A percentile compares a stretch with the other conserved stretches of the same genome.
Conservation (phyloP, 2,888 invertebrate species). For the Synergus japonicus region DNA sequence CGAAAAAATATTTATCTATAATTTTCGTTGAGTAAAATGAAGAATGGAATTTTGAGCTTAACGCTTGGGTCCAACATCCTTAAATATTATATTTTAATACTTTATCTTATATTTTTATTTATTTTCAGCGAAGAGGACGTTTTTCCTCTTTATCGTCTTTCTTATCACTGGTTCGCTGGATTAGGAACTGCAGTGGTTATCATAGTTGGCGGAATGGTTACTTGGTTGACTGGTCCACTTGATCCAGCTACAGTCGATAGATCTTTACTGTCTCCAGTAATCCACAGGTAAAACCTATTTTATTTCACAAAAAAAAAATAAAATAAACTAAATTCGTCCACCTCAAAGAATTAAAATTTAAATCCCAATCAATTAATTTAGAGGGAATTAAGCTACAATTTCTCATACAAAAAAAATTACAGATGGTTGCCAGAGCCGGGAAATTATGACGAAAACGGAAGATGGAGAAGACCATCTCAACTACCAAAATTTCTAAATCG, state of each 20-base stretch:
- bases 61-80: too few relatives aligned
- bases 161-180: conserved; percentile 90
- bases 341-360: too few relatives aligned
- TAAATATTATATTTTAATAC: background rate
- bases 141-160: conserved; percentile 87
- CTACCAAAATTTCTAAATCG: conserved; percentile 53
- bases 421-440: conserved; percentile 67
- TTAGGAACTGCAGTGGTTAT: conserved; percentile 84
- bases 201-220: conserved; percentile 83
- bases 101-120: conserved; percentile 7
- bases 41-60: too few relatives aligned
- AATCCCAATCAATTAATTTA: too few relatives aligned
- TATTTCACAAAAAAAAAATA: conserved; percentile 2
- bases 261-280: conserved; percentile 81
- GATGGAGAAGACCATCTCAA: conserved; percentile 42
- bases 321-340: background rate
- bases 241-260: conserved; percentile 80
- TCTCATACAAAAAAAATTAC: conserved; percentile 39
- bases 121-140: conserved; percentile 77
- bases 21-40: too few relatives aligned
- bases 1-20: too few relatives aligned
- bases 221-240: conserved; percentile 80
- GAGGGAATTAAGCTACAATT: background rate
- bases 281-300: conserved; percentile 77
- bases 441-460: conserved; percentile 43